phyloP scores from a whole-genome alignment of 1,140 invertebrate species.

The Pantala flavescens region DNA sequence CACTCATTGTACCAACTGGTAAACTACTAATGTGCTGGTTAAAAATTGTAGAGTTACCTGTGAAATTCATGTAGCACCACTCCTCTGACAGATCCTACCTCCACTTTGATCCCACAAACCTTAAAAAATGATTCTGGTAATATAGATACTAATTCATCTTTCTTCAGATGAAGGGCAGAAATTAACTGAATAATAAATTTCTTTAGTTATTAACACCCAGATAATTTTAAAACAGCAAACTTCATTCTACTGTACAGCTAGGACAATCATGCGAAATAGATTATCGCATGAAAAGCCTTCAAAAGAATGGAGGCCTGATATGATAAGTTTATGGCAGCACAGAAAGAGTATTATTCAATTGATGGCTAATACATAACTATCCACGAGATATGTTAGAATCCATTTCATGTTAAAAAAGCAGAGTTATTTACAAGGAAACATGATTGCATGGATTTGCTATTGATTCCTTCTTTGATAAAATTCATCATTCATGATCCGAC shows the following conservation, averaged over 20 bases:
- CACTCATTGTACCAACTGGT: background rate
- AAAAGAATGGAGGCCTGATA: background rate
- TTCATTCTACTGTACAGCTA: background rate
- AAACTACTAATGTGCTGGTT: background rate
- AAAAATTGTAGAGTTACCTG: conserved; percentile 3
- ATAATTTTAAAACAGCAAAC: background rate
- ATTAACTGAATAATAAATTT: background rate
- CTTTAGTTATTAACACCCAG: background rate
- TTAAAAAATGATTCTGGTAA: background rate
- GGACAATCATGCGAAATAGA: background rate
- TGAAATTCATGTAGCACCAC: conserved; percentile 1
- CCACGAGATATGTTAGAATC: conserved; percentile 3
- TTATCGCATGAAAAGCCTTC: background rate
- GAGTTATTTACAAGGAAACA: background rate
- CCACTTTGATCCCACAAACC: background rate
- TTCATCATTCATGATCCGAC: too few relatives aligned
- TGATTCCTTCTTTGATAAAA: too few relatives aligned
- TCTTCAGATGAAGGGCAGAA: background rate
- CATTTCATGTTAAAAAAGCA: background rate
- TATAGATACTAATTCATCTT: background rate
- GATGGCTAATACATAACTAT: background rate
- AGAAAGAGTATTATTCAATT: background rate
- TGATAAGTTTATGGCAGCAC: conserved; percentile 1
- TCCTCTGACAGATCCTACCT: background rate
- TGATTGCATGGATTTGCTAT: background rate